These are phyloP conservation scores for Pseudolaguvia tuberculata DNA, from an alignment of 2,113 vertebrate species.

Conservation along the genomic window DNA sequence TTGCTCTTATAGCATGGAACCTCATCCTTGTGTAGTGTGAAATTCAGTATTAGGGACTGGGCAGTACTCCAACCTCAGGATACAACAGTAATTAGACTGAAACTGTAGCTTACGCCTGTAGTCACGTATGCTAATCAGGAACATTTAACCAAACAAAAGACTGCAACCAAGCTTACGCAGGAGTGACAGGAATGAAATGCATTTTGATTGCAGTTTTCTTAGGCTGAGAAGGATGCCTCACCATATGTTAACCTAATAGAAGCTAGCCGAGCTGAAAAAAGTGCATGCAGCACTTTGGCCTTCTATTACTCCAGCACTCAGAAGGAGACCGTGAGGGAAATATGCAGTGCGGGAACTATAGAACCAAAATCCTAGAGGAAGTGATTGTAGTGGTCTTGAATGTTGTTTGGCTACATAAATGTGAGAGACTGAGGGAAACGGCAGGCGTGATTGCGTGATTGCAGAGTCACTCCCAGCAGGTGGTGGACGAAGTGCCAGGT, in stretches of 20 bases:
- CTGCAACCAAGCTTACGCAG: background rate
- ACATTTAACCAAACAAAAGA: constrained; percentile 31
- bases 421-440: background rate
- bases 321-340: constrained; percentile 2
- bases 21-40: constrained; percentile 26
- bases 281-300: constrained; percentile 16
- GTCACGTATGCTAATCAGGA: constrained; percentile 23
- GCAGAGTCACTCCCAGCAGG: constrained; percentile 36
- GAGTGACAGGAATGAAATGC: constrained; percentile 5
- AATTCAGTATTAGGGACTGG: constrained; percentile 35
- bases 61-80: constrained; percentile 37
- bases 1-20: constrained; percentile 17
- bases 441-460: constrained; percentile 34
- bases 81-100: constrained; percentile 36
- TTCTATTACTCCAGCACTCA: constrained; percentile 6
- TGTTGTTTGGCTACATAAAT: background rate
- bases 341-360: background rate
- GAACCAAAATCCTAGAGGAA: background rate
- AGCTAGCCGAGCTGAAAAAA: background rate
- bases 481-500: constrained; percentile 36
- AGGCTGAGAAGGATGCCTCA: background rate
- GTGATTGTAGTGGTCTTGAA: constrained; percentile 21
- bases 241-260: constrained; percentile 5
- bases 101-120: constrained; percentile 35
- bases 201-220: constrained; percentile 11